A percentile compares a stretch with the other conserved stretches of the same genome.
phyloP scores from a whole-genome alignment of 2,113 vertebrate genomes.

The Speoplatyrhinus poulsoni region DNA sequence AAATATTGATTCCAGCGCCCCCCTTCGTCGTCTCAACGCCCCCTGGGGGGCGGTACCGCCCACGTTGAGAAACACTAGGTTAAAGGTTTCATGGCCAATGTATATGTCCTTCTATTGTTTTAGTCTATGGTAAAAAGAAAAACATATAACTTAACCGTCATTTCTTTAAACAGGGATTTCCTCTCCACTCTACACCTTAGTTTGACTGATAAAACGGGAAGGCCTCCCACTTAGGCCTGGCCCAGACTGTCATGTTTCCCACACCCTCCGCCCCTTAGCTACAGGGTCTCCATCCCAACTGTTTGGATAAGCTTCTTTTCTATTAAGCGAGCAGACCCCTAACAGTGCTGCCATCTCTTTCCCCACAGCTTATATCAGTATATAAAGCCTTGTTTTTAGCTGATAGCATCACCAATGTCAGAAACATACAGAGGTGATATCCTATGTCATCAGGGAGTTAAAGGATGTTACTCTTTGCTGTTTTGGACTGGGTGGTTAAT shows the following conservation, averaged over 20 bases:
- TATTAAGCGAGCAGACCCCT: constrained; percentile 55
- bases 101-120: constrained; percentile 59
- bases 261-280: constrained; percentile 31
- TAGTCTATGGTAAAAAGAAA: constrained; percentile 48
- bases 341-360: constrained; percentile 33
- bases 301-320: constrained; percentile 59
- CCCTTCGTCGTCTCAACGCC: no score
- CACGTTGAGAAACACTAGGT: no score
- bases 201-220: constrained; percentile 50
- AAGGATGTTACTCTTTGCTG: background rate
- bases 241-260: constrained; percentile 50
- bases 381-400: background rate
- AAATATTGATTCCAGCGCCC: no score
- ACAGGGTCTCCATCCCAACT: constrained; percentile 43
- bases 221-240: constrained; percentile 19
- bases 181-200: constrained; percentile 47
- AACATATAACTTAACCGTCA: constrained; percentile 33
- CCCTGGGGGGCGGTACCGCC: no score
- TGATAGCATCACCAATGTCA: constrained; percentile 13
- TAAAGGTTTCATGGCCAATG: constrained; percentile 7
- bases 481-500: background rate
- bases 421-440: background rate
- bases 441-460: background rate
- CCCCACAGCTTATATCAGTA: constrained; percentile 12
- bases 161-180: constrained; percentile 65